These are phyloP conservation scores for Vombatus ursinus DNA, from an alignment of 2,113 vertebrate species.

Conservation along the genomic window DNA sequence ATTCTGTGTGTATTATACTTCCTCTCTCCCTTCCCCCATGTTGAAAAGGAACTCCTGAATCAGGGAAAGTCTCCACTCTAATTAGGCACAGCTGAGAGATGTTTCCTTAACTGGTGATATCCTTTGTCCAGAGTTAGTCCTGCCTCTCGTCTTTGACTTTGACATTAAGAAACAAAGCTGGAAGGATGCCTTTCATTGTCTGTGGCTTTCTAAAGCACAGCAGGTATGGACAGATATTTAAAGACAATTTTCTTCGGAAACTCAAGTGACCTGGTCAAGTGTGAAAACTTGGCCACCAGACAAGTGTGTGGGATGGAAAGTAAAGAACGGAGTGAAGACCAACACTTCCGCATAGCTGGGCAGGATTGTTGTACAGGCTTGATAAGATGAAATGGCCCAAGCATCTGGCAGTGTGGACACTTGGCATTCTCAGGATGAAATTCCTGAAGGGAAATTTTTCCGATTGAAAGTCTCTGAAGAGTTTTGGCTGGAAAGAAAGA, in stretches of 20 bases:
- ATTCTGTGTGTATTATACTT: not conserved
- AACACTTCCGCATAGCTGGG: slow-evolving; percentile 72
- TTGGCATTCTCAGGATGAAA: slow-evolving; percentile 80
- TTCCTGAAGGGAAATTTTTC: slow-evolving; percentile 83
- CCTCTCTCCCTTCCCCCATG: not conserved
- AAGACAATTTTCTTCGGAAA: slow-evolving; percentile 77
- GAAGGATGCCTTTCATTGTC: slow-evolving; percentile 9
- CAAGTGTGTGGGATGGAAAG: slow-evolving; percentile 80
- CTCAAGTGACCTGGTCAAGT: slow-evolving; percentile 73
- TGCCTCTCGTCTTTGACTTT: not conserved
- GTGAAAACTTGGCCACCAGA: slow-evolving; percentile 66
- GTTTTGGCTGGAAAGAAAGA: slow-evolving; percentile 75
- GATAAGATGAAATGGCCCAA: slow-evolving; percentile 82
- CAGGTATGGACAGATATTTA: slow-evolving; percentile 58
- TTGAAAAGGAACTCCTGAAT: not conserved
- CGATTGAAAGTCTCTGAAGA: slow-evolving; percentile 81
- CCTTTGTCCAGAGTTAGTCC: not conserved
- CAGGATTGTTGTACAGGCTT: slow-evolving; percentile 76
- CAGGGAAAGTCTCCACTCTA: not conserved
- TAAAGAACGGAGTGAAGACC: slow-evolving; percentile 73
- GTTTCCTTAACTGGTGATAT: not conserved
- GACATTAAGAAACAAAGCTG: not conserved
- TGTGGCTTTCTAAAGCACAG: slow-evolving; percentile 61
- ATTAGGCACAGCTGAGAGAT: not conserved
- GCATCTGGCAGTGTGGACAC: slow-evolving; percentile 76